These are phyloP conservation scores for Cerastoderma edule DNA, from an alignment of 2,888 invertebrate species.

Conservation along the genomic window DNA sequence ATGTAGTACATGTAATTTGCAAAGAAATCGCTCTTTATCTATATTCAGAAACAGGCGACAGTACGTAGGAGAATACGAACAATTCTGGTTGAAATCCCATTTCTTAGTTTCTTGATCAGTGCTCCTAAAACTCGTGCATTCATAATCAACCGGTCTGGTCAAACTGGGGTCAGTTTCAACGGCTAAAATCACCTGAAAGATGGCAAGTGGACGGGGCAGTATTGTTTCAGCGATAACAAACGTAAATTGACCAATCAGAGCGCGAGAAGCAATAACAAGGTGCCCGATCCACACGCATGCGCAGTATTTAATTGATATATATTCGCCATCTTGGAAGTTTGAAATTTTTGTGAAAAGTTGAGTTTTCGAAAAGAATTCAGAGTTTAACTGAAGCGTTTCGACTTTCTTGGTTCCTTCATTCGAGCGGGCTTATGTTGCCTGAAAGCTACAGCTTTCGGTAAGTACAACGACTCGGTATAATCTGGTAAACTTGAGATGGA, in stretches of 20 bases:
- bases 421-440: conserved; percentile 62
- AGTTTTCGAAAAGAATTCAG: conserved; percentile 13
- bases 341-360: conserved; percentile 19
- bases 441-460: conserved; percentile 66
- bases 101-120: no score
- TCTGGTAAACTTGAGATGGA: no score
- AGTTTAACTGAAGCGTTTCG: conserved; percentile 25
- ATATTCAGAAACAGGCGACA: no score
- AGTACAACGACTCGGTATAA: no score
- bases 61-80: no score
- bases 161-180: not conserved
- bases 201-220: conserved; percentile 12
- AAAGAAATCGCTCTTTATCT: no score
- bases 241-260: conserved; percentile 19
- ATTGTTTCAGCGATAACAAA: conserved; percentile 13
- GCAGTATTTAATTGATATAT: conserved; percentile 43
- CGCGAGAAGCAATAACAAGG: conserved; percentile 36
- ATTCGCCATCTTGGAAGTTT: conserved; percentile 64
- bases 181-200: no score
- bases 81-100: no score
- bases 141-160: no score
- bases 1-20: no score
- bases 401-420: not conserved
- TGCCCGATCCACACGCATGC: conserved; percentile 53
- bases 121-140: no score